Base-by-base conservation (phyloP, 1,140 invertebrate species). In the Sitophilus oryzae region DNA sequence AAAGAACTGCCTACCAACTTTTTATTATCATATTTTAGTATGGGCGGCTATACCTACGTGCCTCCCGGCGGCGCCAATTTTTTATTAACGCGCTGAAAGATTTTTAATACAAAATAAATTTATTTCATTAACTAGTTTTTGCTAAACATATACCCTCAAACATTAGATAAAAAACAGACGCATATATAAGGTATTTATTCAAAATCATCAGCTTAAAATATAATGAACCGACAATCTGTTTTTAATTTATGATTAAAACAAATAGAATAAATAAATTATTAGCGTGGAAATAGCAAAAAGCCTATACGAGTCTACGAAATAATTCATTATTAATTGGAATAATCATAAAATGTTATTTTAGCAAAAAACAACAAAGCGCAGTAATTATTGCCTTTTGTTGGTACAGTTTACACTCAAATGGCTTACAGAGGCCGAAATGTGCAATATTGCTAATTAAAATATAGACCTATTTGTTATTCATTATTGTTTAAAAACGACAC, bases 311-410 rank as follows among this genome's bases (percentile, higher is more conserved):
- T 50, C 38, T 22, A 42, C 21, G 22, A 53, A 53, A 42, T 53
- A 45, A 42, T 53, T 35, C 41, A 53, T 55, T 48, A 55, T 55
- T 55, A 48, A 55, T 48, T 19, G 37, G 35, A 55, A 55, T 55
- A 55, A 55, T 49, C 46, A 55, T 55, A 41, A 55, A 55, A 55
- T 55, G 36, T 47, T 49, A 34, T 55, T 55, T 47, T 48, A 41
- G 44, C 52, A 55, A 55, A 55, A 47, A 49, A 42, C 22, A 55
- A 55, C 37, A 47, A 8, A 48, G 44, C 52, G 18, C 20, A 16
- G 37, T 49, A 55, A 55, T 48, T 55, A 55, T 23, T 46, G 45
- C 40, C 19, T 41, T n/a, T 48, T 48, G 52, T 49, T 55, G 38
- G 45, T 49, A 37, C n/a, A 55, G 23, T 55, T 55, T 55, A 47